Base-by-base conservation (phyloP, 2,113 vertebrate genomes). In the Phylloscopus trochilus region DNA sequence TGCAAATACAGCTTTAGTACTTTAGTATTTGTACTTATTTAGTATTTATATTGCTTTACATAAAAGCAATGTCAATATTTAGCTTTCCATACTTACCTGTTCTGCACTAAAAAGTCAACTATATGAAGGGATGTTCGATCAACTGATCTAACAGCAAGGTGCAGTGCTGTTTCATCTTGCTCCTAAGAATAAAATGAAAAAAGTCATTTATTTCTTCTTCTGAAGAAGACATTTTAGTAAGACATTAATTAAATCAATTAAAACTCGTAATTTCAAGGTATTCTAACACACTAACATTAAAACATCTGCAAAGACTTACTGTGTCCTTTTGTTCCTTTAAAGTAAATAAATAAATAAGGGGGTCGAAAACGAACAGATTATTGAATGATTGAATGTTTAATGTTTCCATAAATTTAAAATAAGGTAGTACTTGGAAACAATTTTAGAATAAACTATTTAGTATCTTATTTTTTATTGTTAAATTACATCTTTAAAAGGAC, bases 91-190 rank as follows among this genome's bases (percentile, higher is more conserved):
- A 75, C 97, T 96, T 80, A 99, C 99, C 99, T 99, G 96, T 99
- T 99, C 84, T 99, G 99, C 59, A 99, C 98, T 55, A 99, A 95
- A 89, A 99, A 99, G 97, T 99, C 99, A 9, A 99, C 99, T 30
- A 99, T 99, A 93, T 99, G 99, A 59, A 99, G 99, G 5, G 99
- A 99, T 76, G 99, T 99, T 51, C 99, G 97, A 97, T 99, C 99
- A 51, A 99, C 99, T 33, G 99, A 99, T 30, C 99, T 97, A 87
- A 99, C 98, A 1, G 99, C 99, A 43, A 99, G 98, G 78, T 99
- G 99, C 35, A 99, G 98, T 2, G 98, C 99, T 3, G 99, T 99
- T 96, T 99, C 99, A 0, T 99, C 99, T 7, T 98, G 98, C 95
- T 99, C 99, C 99, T 99, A 96, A 43, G 73, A 97, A 93, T 37